A percentile compares a stretch with the other conserved stretches of the same genome.
phyloP scores from a whole-genome alignment of 2,113 vertebrate species.

The Dipodomys ordii region DNA sequence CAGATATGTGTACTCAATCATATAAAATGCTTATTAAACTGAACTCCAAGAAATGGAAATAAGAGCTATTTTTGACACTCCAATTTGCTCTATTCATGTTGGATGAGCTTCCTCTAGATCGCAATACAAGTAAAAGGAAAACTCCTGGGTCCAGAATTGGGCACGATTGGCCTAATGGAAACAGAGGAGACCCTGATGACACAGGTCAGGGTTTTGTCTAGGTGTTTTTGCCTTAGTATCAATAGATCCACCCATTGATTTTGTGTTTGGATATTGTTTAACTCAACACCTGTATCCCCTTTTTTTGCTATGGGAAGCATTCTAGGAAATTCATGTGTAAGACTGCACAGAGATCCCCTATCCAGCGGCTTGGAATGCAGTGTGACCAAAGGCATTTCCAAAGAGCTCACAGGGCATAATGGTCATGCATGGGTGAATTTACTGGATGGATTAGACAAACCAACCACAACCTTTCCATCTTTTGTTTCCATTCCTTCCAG shows the following conservation, averaged over 20 bases:
- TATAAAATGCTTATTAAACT: too few species aligned
- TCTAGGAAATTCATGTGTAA: constrained; percentile 75
- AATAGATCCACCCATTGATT: not conserved
- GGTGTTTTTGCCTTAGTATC: constrained; percentile 32
- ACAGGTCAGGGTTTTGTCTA: not conserved
- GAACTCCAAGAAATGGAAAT: too few species aligned
- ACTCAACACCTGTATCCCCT: not conserved
- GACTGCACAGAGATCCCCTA: constrained; percentile 66
- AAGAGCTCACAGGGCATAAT: constrained; percentile 59
- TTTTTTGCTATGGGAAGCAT: constrained; percentile 63
- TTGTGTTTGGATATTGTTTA: constrained; percentile 30
- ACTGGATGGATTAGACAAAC: constrained; percentile 71
- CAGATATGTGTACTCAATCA: too few species aligned
- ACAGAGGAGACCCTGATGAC: not conserved
- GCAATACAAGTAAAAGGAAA: not conserved
- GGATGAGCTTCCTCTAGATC: not conserved
- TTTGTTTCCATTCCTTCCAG: constrained; percentile 80
- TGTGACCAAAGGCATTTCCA: constrained; percentile 72
- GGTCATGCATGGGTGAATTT: constrained; percentile 68
- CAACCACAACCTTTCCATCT: constrained; percentile 75
- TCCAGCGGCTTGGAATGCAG: constrained; percentile 61
- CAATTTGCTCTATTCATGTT: not conserved
- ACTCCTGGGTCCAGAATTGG: not conserved
- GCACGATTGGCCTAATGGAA: not conserved
- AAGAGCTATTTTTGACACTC: not conserved